Evolutionary conservation across 2,797 vertebrate species (phyloP).

Genomic region (Serranus cabrilla): DNA sequence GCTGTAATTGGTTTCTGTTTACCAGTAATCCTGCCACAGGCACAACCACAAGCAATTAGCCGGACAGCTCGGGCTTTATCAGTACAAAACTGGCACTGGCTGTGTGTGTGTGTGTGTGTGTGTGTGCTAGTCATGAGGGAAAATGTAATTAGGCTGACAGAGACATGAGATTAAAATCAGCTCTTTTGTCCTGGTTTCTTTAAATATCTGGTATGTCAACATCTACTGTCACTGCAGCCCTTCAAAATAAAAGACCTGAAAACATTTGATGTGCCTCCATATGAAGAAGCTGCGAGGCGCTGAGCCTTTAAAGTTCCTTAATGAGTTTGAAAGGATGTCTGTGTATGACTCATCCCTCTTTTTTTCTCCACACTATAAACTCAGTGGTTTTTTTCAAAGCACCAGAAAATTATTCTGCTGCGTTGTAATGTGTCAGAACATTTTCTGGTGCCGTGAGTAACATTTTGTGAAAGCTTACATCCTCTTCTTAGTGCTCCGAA

Average conservation of each 20-base stretch:
- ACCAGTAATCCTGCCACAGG: conserved; percentile 74
- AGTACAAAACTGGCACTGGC: conserved; percentile 57
- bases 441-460: neutral
- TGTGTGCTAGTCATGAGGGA: conserved; percentile 40
- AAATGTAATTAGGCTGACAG: conserved; percentile 56
- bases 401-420: neutral
- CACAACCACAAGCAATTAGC: conserved; percentile 78
- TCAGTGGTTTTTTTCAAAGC: neutral
- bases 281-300: conserved; percentile 18
- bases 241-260: neutral
- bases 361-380: neutral
- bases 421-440: neutral
- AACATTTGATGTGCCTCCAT: neutral
- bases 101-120: conserved; percentile 7
- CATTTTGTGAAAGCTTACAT: neutral
- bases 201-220: neutral
- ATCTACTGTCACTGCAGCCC: neutral
- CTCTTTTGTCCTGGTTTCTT: conserved; percentile 55
- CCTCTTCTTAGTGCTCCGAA: neutral
- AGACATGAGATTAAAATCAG: conserved; percentile 55
- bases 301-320: conserved; percentile 30
- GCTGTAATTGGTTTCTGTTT: conserved; percentile 81
- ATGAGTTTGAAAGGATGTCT: conserved; percentile 16
- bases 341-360: conserved; percentile 41
- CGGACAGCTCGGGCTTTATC: conserved; percentile 63